Base-by-base conservation (phyloP, 2,113 vertebrate genomes). In the Neodontobutis hainanensis region DNA sequence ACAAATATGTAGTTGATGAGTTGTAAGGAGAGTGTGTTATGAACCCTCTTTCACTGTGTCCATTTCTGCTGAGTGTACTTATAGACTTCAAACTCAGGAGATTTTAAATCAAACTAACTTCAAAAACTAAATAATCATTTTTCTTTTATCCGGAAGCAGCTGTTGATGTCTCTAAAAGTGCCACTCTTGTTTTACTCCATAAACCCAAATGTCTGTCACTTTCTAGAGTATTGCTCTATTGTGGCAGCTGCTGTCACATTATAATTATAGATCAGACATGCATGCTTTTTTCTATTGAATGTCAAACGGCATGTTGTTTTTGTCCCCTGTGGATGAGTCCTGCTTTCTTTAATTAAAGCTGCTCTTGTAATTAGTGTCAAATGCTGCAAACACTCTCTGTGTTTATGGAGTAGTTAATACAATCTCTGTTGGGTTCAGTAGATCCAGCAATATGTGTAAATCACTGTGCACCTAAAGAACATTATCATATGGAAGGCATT, bases 291-390 rank as follows among this genome's bases (percentile, higher is more conserved):
- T 57, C n/a, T 68, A 43, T 68, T 74, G 61, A 73, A 68, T 76
- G 80, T 62, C 58, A 55, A 69, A 46, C 59, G 35, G 46, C 52
- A 27, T 67, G 75, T 78, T 80, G 80, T 77, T 81, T 85, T 64
- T 55, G 74, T 74, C 78, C 72, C 82, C 57, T 19, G 73, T 68
- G 80, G 75, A 63, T 68, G 69, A 68, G 75, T 73, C 60, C 70
- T 78, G 62, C 35, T 76, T 77, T 70, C 52, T 73, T 67, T 86
- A 78, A 89, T 88, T 81, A 85, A 77, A 77, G 55, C 61, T 43
- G 62, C 1, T 4, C 32, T 68, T 74, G 15, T 85, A 81, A 88
- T 84, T 83, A 65, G 48, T 58, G 67, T 83, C 65, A 68, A 77
- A 49, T 61, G 71, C 68, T 59, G 58, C 61, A 73, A 77, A 73